A percentile compares a stretch with the other conserved stretches of the same genome.
Conservation (phyloP, 1,140 invertebrate species). For the Musca vetustissima region DNA sequence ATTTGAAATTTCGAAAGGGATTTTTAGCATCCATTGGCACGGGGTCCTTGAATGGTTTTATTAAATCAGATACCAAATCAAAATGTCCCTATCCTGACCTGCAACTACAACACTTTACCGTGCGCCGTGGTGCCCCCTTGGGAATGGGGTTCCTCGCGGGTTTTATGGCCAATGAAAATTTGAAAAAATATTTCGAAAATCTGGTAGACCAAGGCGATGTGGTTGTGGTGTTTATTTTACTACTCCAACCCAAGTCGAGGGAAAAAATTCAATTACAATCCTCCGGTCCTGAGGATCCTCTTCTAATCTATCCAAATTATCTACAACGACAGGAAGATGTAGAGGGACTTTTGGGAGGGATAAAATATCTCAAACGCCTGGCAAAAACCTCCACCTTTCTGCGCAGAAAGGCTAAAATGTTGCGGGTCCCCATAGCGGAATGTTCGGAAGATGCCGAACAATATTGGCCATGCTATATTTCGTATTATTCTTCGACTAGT, state of each 20-base stretch:
- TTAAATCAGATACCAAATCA: constrained; percentile 34
- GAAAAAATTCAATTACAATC: constrained; percentile 68
- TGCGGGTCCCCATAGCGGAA: constrained; percentile 62
- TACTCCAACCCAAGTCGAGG: constrained; percentile 71
- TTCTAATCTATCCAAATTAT: constrained; percentile 73
- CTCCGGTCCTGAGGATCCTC: constrained; percentile 68
- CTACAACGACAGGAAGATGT: constrained; percentile 65
- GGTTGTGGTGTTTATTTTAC: constrained; percentile 64
- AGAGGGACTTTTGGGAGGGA: constrained; percentile 66
- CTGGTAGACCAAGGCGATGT: constrained; percentile 30
- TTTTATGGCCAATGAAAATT: constrained; percentile 35
- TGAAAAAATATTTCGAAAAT: constrained; percentile 25
- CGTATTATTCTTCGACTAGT: constrained; percentile 63
- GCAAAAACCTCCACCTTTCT: constrained; percentile 62
- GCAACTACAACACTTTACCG: constrained; percentile 41
- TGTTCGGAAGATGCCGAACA: constrained; percentile 62
- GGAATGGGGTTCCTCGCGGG: constrained; percentile 30
- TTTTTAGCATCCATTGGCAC: constrained; percentile 60
- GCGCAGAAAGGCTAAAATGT: constrained; percentile 60
- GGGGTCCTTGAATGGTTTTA: constrained; percentile 33
- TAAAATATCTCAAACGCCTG: constrained; percentile 64
- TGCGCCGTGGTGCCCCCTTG: constrained; percentile 31
- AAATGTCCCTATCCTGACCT: constrained; percentile 48
- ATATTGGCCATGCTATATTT: constrained; percentile 76
- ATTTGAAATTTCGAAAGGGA: constrained; percentile 47